phyloP scores from a whole-genome alignment of 2,888 invertebrate species.

The Lumbricus terrestris region DNA sequence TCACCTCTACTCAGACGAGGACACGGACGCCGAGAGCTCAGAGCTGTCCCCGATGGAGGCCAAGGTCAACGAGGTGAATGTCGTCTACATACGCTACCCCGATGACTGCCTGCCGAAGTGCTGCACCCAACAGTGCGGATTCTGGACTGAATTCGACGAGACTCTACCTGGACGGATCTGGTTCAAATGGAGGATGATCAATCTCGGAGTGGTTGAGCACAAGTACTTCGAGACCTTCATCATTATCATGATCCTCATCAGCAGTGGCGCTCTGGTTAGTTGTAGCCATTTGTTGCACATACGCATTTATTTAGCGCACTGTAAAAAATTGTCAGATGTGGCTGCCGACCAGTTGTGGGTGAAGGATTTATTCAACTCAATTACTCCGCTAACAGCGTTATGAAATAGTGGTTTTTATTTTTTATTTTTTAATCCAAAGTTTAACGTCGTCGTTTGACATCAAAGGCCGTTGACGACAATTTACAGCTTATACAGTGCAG shows the following conservation, averaged over 20 bases:
- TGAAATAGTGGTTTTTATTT: no score
- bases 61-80: slow-evolving; percentile 76
- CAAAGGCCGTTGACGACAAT: no score
- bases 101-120: slow-evolving; percentile 74
- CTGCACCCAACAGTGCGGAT: slow-evolving; percentile 24
- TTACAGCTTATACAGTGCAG: no score
- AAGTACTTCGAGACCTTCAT: slow-evolving; percentile 99
- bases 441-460: no score
- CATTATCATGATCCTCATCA: slow-evolving; percentile 95
- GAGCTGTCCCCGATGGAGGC: slow-evolving; percentile 57
- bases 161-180: slow-evolving; percentile 92
- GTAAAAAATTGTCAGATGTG: no score
- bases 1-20: background rate
- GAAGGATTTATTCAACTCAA: no score
- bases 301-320: no score
- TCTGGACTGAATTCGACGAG: slow-evolving; percentile 62
- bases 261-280: slow-evolving; percentile 91
- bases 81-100: slow-evolving; percentile 76
- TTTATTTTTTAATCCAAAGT: no score
- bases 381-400: no score
- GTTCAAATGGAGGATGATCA: slow-evolving; percentile 88
- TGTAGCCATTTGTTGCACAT: slow-evolving; percentile 51
- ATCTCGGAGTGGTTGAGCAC: slow-evolving; percentile 83
- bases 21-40: slow-evolving; percentile 29
- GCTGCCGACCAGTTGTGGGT: no score